Evolutionary conservation across 2,888 invertebrate genomes (phyloP), one percentile per base, ranked within the genome.

Genomic region (Megamerina dolium): DNA sequence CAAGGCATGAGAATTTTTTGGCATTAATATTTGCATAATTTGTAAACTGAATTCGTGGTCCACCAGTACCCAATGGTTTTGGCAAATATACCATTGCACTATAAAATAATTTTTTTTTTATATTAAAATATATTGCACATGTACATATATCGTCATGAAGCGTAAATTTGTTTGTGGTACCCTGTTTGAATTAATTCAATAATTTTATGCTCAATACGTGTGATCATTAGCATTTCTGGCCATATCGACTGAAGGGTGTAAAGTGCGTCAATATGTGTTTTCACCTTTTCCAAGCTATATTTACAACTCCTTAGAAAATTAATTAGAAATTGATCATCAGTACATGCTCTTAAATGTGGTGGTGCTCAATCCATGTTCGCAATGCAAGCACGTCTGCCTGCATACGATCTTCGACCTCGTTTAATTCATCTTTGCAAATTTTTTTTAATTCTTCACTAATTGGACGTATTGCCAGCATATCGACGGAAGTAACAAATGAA

Each of bases 251-350:
- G 74, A 39, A 66, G 37, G 0, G 78, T 77, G 53, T 79, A 79
- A 56, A 73, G 80, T 60, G 74, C 73, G 43, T 78, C 77, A n/a
- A 78, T 48, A 54, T 78, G 78, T 40, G 70, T 62, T 56, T 78
- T 78, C 10, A 75, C 72, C 27, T 72, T 65, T 50, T 77, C 76
- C 52, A 77, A 55, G 50, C 75, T 77, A 57, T 71, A 75, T 56
- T 77, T 77, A 52, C 73, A 74, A 20, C 76, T 75, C 17, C 78
- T 65, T 29, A 78, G 58, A 54, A 76, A 77, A 8, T 69, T 57
- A 4, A 75, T 51, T 17, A 78, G 51, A 55, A 74, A 75, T 55
- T 77, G 75, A 52, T 76, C 73, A 35, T 56, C 53, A 9, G 50
- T 50, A 13, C 63, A 60, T 3, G 59, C 47, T 33, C 50, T 58